These are phyloP conservation scores for Cheirogaleus major DNA, from an alignment of 2,797 vertebrate species.

Conservation along the genomic window DNA sequence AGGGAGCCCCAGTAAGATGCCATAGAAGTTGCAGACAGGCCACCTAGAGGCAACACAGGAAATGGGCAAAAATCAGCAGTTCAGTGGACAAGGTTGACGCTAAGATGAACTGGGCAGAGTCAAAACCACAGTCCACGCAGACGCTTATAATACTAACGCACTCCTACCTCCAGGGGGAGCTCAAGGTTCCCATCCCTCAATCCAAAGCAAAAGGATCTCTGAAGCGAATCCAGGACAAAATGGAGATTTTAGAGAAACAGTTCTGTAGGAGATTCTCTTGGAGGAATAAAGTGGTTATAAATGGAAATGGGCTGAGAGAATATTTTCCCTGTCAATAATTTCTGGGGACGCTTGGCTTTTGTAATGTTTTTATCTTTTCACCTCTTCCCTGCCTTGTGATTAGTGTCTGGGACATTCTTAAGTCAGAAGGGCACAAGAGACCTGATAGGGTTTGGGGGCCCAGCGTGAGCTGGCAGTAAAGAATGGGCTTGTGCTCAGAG, in stretches of 20 bases:
- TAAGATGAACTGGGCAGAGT: not conserved
- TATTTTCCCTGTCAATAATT: not conserved
- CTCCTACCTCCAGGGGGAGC: slow-evolving; percentile 69
- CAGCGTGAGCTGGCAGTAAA: not conserved
- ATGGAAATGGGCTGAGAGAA: not conserved
- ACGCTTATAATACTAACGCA: not conserved
- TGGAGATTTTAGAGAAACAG: slow-evolving; percentile 3
- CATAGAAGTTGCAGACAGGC: not conserved
- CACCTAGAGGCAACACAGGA: not conserved
- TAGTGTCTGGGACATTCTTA: not conserved
- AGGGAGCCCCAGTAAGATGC: not conserved
- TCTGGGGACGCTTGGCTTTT: not conserved
- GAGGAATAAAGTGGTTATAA: not conserved
- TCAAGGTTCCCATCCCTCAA: slow-evolving; percentile 38
- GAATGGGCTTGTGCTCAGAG: not conserved
- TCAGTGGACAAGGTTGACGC: not conserved
- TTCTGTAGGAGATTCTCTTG: not conserved
- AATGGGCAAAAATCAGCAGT: not conserved
- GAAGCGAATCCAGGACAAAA: slow-evolving; percentile 17
- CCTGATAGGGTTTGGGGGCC: not conserved
- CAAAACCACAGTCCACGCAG: not conserved
- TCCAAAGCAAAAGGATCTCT: not conserved
- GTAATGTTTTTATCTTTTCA: not conserved
- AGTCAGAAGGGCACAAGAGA: not conserved
- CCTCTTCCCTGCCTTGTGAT: not conserved